Base-by-base conservation (phyloP, 2,113 vertebrate species). In the Raja brachyura region DNA sequence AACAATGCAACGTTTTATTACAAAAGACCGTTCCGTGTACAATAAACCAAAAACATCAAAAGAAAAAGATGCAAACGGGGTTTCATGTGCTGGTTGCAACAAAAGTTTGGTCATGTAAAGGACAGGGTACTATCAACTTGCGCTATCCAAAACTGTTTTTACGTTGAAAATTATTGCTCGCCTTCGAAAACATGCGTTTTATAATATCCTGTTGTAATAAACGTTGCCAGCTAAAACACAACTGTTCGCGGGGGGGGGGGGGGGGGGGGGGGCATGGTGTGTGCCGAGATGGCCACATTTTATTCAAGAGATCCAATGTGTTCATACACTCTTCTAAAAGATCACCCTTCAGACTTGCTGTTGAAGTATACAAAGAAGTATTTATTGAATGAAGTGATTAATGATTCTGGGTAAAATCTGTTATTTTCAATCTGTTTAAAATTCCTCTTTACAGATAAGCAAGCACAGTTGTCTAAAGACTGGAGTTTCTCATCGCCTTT, bases 351-450 rank as follows among this genome's bases (percentile, higher is more conserved):
- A 97, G 96, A 96, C 96, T 95, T 94, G 94, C 96, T 97, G 97
- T 96, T 97, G 96, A 96, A 97, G 96, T 92, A 92, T 95, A 97
- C 96, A 97, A 97, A 97, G 96, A 97, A 97, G 96, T 97, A 96
- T 96, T 97, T 97, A 97, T 97, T 96, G 96, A 96, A 96, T 95
- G 95, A 96, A 95, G 96, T 97, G 97, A 97, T 97, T 97, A 97
- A 97, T 97, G 97, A 95, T 97, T 96, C 96, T 94, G 93, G 3
- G 95, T 96, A 96, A 97, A 97, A 97, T 96, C 90, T 97, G 96
- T 96, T 97, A 96, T 97, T 97, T 97, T 96, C 96, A 96, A 96
- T 93, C 92, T 95, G 96, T 96, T 97, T 96, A 96, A 94, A 96
- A 97, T 96, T 96, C 93, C 95, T 94, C 96, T 48, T 95, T 96